phyloP scores from a whole-genome alignment of 2,797 vertebrate genomes.

The Paratrypauchen microcephalus region DNA sequence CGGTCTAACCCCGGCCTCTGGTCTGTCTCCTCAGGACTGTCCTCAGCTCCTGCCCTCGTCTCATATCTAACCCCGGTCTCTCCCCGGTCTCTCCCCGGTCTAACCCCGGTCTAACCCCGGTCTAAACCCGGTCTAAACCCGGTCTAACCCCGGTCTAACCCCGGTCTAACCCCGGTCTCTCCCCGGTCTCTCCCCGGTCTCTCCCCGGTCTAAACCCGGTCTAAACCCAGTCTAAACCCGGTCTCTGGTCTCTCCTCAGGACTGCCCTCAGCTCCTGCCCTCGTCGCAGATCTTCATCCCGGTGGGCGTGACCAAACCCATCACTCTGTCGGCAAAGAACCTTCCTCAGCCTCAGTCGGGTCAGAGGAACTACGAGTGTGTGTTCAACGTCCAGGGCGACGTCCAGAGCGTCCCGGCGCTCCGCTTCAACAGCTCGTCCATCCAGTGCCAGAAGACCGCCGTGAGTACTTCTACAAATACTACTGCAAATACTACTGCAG shows the following conservation, averaged over 20 bases:
- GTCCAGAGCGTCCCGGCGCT: conserved; percentile 88
- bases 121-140: too few relatives aligned
- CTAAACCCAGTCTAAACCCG: not conserved
- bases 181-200: too few relatives aligned
- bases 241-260: conserved; percentile 72
- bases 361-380: conserved; percentile 94
- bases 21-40: not conserved
- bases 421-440: conserved; percentile 97
- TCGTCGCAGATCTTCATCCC: conserved; percentile 97
- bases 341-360: conserved; percentile 95
- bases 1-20: too few relatives aligned
- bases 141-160: not conserved
- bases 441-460: conserved; percentile 96
- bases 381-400: conserved; percentile 92
- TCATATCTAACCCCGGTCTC: too few relatives aligned
- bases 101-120: not conserved
- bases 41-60: not conserved
- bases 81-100: not conserved
- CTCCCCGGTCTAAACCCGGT: not conserved
- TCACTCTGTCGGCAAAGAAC: conserved; percentile 93
- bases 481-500: not conserved
- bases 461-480: conserved; percentile 78
- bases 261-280: conserved; percentile 96
- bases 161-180: not conserved
- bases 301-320: conserved; percentile 92